Evolutionary conservation across 2,113 vertebrate genomes (phyloP), one percentile per base, ranked within the genome.

Genomic region (Pitta sordida): DNA sequence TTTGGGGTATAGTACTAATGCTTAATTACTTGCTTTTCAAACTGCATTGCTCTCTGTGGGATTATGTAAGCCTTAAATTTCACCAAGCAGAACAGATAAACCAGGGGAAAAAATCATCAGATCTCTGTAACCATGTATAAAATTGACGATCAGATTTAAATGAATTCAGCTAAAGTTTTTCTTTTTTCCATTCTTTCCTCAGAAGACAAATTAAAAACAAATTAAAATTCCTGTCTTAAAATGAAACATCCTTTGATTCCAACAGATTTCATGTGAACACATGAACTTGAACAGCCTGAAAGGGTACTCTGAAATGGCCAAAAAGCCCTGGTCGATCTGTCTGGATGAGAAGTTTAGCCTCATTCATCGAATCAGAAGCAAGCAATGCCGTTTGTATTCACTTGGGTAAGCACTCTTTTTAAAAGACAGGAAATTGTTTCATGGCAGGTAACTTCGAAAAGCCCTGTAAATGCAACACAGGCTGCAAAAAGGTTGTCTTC

Each of bases 321-420:
- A 87, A 71, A 98, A 97, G 79, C 97, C 97, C 44, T 98, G 98
- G 98, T 91, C 91, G 7, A 8, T 98, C 85, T 99, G 98, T 91
- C 96, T 99, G 90, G 98, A 99, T 11, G 97, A 97, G 86, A 97
- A 92, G 75, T 99, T 98, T 93, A 97, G 95, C 95, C 97, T 99
- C 89, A 83, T 92, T 73, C 98, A 96, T 95, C 98, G 97, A 53
- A 98, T 99, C 81, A 96, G 91, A 56, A 97, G 39, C 83, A 98
- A 98, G 95, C 97, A 96, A 32, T 99, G 98, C 52, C 97, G 98
- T 16, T 96, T 99, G 44, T 99, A 99, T 86, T 98, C 98, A 52
- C 94, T 98, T 43, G 97, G 98, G 98, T 98, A 95, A 98, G 97
- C 86, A 63, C 21, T 43, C 30, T 23, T 44, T 81, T 86, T 20